Base-by-base conservation (phyloP, 2,797 vertebrate species). In the Urocyon cinereoargenteus region DNA sequence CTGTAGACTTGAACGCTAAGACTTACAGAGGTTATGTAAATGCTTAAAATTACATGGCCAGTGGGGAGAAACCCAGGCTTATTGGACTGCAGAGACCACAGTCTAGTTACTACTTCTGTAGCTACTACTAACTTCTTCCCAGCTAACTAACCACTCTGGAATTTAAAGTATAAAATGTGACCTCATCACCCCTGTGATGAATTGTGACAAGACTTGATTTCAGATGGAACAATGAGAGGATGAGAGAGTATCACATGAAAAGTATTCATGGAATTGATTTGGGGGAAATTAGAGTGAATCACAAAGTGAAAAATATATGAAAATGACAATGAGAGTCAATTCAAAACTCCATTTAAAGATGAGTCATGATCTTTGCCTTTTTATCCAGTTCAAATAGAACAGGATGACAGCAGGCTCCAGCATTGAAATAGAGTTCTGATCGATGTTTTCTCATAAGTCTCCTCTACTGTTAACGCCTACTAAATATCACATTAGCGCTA, bases 291-390 rank as follows among this genome's bases (percentile, higher is more conserved):
- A 53, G 51, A 91, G 51, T 91, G 45, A 70, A 91, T 77, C 70
- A 87, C 51, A 77, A 57, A 49, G 51, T 21, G 79, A 21, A 31
- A 88, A 91, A 34, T 53, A 82, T 36, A 59, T 34, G 86, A 75
- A 90, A 64, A 57, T 77, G 83, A 55, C 31, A 53, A 66, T 26
- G 55, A 79, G 28, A 96, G 24, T 90, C 57, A 57, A 93, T 96
- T 97, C 34, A 88, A 94, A 93, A 92, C 24, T 90, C 94, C 82
- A 16, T 84, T 84, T 86, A 91, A 75, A 86, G 86, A 90, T 64
- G 92, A 86, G 26, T 70, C 81, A 59, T 86, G 89, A 86, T 62
- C 91, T 95, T 96, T 86, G 73, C 26, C 11, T 95, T 97, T 96
- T 57, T 57, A 87, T 59, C 53, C 57, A 62, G 72, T 85, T 86